These are phyloP conservation scores for Carollia perspicillata DNA, from an alignment of 2,113 vertebrate species.

Conservation along the genomic window DNA sequence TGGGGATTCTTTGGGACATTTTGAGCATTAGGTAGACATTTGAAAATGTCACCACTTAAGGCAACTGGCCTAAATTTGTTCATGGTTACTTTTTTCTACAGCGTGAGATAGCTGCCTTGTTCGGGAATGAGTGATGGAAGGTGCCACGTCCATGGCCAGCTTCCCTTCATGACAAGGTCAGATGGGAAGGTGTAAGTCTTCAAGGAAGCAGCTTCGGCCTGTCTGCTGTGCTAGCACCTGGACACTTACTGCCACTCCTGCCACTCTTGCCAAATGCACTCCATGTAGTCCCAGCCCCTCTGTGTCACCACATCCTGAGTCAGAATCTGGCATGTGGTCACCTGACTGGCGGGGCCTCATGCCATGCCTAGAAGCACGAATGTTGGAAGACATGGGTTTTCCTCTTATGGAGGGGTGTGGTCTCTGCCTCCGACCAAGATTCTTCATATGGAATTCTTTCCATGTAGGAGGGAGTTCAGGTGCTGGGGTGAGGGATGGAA, in stretches of 20 bases:
- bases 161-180: no score
- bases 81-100: neutral
- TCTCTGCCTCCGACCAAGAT: neutral
- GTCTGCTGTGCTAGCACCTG: neutral
- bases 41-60: neutral
- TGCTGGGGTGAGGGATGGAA: neutral
- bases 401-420: neutral
- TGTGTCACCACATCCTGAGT: neutral
- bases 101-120: neutral
- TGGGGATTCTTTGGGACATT: neutral
- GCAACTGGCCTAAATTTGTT: neutral
- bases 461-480: neutral
- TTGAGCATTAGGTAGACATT: neutral
- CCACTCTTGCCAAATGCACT: no score
- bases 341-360: neutral
- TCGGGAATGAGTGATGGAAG: no score
- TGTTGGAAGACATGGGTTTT: neutral
- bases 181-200: no score
- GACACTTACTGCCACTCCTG: no score
- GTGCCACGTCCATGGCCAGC: no score
- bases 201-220: no score
- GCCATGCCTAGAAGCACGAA: neutral
- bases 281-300: no score
- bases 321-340: neutral
- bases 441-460: neutral